Evolutionary conservation across 2,888 invertebrate genomes (phyloP).

Genomic region (Cheiracanthium punctorium): DNA sequence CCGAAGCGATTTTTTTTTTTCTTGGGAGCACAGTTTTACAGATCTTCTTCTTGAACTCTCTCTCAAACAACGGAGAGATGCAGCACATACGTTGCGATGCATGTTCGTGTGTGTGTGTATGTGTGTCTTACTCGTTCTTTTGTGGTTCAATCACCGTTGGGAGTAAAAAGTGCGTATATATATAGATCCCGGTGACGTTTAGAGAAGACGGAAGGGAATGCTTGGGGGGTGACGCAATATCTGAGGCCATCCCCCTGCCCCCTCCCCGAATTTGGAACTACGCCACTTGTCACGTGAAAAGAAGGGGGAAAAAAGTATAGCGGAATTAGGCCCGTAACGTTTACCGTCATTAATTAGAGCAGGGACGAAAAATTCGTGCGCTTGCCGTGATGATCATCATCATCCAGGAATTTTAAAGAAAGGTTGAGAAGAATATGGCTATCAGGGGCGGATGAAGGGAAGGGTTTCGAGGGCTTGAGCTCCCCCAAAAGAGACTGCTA

Average conservation of each 20-base stretch:
- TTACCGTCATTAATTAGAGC: neutral
- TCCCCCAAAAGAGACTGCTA: too few species aligned
- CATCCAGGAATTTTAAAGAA: too few species aligned
- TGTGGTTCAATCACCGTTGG: constrained; percentile 10
- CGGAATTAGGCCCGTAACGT: neutral
- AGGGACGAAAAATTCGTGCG: neutral
- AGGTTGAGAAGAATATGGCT: too few species aligned
- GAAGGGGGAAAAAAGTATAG: neutral
- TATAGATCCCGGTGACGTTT: neutral
- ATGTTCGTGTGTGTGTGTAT: too few species aligned
- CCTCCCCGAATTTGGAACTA: neutral
- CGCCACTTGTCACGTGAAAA: constrained; percentile 7
- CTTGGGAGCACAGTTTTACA: neutral
- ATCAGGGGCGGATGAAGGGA: too few species aligned
- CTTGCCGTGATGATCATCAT: neutral
- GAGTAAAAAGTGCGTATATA: neutral
- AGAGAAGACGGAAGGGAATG: constrained; percentile 4
- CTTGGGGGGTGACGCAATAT: neutral
- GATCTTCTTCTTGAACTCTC: neutral
- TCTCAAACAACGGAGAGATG: neutral
- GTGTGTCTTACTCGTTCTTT: neutral
- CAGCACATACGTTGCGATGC: neutral
- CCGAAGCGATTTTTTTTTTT: neutral
- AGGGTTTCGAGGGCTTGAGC: too few species aligned
- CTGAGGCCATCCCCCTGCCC: too few species aligned